These are phyloP conservation scores for Strigamia crassipes DNA, from an alignment of 2,888 invertebrate genomes.

Conservation along the genomic window DNA sequence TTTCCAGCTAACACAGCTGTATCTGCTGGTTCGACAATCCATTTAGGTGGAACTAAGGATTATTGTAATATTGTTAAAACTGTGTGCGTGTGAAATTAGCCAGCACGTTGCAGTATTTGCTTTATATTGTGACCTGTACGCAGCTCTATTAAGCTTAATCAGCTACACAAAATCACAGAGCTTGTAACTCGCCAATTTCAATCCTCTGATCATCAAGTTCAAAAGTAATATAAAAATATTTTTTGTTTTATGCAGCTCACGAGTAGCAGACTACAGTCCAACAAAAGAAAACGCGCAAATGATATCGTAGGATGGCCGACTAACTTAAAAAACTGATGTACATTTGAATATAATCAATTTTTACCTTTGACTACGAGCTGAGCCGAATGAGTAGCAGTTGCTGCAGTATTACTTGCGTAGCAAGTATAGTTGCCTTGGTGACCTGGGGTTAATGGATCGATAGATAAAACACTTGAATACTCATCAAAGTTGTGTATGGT, in stretches of 20 bases:
- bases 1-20: conserved; percentile 56
- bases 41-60: conserved; percentile 58
- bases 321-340: too few species aligned
- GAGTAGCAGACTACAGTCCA: too few species aligned
- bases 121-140: too few species aligned
- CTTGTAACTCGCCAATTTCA: too few species aligned
- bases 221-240: too few species aligned
- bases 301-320: too few species aligned
- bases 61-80: neutral
- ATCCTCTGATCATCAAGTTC: too few species aligned
- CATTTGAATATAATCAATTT: neutral
- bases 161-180: too few species aligned
- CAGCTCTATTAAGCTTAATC: too few species aligned
- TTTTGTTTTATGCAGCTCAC: too few species aligned
- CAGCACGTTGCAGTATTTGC: too few species aligned
- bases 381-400: conserved; percentile 54
- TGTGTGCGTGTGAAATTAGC: neutral
- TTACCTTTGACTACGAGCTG: conserved; percentile 58
- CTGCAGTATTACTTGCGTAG: conserved; percentile 55
- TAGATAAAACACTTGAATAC: conserved; percentile 61
- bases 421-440: conserved; percentile 60
- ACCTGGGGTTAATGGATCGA: conserved; percentile 53
- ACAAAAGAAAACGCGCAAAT: too few species aligned
- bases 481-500: conserved; percentile 45
- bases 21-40: conserved; percentile 58